Conservation (phyloP, 2,113 vertebrate species). For the Gopherus evgoodei region DNA sequence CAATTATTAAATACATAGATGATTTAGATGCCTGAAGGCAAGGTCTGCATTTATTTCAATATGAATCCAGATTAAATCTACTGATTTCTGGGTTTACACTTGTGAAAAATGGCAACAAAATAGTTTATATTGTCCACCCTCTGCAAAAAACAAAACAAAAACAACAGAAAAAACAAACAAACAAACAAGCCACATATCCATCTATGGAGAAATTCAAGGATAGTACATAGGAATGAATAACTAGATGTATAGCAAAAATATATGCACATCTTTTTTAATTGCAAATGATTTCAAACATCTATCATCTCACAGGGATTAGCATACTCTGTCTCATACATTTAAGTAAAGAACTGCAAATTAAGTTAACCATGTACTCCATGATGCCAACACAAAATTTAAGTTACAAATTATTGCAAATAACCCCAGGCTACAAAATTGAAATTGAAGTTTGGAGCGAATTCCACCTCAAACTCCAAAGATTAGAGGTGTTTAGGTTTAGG, state of each 20-base stretch:
- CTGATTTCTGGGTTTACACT: not conserved
- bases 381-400: not conserved
- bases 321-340: not conserved
- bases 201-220: accelerated
- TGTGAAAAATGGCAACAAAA: not conserved
- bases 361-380: not conserved
- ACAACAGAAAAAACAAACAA: no score
- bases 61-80: not conserved
- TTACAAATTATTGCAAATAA: constrained; percentile 36
- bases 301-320: constrained; percentile 11
- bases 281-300: constrained; percentile 15
- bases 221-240: not conserved
- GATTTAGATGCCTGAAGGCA: not conserved
- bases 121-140: not conserved
- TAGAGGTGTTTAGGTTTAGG: not conserved
- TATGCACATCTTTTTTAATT: no score
- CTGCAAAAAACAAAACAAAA: no score
- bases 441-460: not conserved
- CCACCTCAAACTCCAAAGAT: constrained; percentile 14
- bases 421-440: constrained; percentile 17
- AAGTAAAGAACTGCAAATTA: not conserved
- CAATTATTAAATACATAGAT: no score
- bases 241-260: not conserved
- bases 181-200: not conserved
- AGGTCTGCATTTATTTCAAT: not conserved